Conservation (phyloP, 2,113 vertebrate genomes). For the Atlantisia rogersi region DNA sequence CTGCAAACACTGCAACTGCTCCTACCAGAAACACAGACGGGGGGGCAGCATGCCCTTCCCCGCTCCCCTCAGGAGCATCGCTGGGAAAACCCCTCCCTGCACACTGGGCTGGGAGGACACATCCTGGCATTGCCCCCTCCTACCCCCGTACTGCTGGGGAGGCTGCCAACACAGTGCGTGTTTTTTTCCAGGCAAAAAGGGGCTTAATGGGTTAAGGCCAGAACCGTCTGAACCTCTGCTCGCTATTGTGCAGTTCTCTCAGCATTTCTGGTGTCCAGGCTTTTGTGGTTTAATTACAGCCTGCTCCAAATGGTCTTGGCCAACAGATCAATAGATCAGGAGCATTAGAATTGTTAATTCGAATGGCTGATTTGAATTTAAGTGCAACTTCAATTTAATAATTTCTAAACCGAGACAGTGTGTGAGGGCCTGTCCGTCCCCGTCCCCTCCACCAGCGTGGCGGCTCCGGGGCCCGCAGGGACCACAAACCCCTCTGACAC, state of each 20-base stretch:
- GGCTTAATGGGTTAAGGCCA: constrained; percentile 1
- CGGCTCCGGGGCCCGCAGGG: not conserved
- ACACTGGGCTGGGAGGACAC: not conserved
- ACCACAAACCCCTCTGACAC: constrained; percentile 27
- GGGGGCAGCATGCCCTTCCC: not conserved
- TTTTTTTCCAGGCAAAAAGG: not conserved
- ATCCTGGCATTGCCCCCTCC: not conserved
- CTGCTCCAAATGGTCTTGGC: constrained; percentile 55
- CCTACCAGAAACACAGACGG: not conserved
- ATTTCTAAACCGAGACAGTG: constrained; percentile 18
- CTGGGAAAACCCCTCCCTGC: not conserved
- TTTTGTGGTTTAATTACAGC: constrained; percentile 69
- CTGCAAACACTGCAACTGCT: not conserved
- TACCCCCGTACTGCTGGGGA: not conserved
- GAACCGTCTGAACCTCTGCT: not conserved
- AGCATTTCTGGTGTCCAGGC: constrained; percentile 14
- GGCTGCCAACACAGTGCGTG: not conserved
- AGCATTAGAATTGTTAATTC: constrained; percentile 71
- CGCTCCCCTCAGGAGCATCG: accelerated
- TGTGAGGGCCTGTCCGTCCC: not conserved
- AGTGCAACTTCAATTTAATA: constrained; percentile 66
- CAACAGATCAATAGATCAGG: constrained; percentile 67
- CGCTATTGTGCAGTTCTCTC: constrained; percentile 23
- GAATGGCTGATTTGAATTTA: constrained; percentile 69
- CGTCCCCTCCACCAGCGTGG: not conserved